Percentiles rank a stretch among this genome's conserved stretches.
phyloP scores from a whole-genome alignment of 64 coral and sea anemone genomes.

The Porites australiensis region DNA sequence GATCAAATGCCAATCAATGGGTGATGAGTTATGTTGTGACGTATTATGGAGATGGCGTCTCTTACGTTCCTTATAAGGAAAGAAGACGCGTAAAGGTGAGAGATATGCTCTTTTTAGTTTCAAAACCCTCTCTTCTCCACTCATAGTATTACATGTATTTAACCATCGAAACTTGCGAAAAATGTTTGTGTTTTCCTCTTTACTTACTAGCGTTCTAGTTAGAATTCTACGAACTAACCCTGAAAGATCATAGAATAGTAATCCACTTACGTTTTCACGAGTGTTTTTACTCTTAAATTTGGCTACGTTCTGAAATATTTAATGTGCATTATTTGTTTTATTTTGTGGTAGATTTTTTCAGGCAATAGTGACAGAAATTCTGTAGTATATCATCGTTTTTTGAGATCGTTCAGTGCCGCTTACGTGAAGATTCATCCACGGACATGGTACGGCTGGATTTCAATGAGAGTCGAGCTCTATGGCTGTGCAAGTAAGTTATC shows the following conservation, averaged over 20 bases:
- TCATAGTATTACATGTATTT: too few relatives aligned
- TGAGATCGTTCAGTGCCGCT: conserved; percentile 64
- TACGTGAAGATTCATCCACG: conserved; percentile 76
- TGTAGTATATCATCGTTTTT: conserved; percentile 72
- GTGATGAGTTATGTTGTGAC: conserved; percentile 46
- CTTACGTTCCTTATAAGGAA: conserved; percentile 41
- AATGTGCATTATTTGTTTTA: background rate
- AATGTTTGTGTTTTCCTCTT: too few relatives aligned
- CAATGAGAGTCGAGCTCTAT: conserved; percentile 85
- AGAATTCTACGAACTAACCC: too few relatives aligned
- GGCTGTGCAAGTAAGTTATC: conserved; percentile 60
- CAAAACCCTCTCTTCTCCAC: too few relatives aligned
- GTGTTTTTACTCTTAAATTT: background rate
- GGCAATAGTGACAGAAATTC: conserved; percentile 85
- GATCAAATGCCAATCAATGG: conserved; percentile 64
- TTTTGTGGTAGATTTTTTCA: conserved; percentile 67
- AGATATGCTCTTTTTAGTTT: background rate
- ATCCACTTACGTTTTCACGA: too few relatives aligned
- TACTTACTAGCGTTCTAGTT: too few relatives aligned
- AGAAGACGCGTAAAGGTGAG: conserved; percentile 60
- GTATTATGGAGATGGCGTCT: conserved; percentile 55
- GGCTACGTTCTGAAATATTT: background rate
- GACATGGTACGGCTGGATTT: conserved; percentile 86
- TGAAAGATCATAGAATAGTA: too few relatives aligned
- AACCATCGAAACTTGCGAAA: too few relatives aligned